Evolutionary conservation across 1,140 invertebrate species (phyloP).

Genomic region (Belonocnema kinseyi): DNA sequence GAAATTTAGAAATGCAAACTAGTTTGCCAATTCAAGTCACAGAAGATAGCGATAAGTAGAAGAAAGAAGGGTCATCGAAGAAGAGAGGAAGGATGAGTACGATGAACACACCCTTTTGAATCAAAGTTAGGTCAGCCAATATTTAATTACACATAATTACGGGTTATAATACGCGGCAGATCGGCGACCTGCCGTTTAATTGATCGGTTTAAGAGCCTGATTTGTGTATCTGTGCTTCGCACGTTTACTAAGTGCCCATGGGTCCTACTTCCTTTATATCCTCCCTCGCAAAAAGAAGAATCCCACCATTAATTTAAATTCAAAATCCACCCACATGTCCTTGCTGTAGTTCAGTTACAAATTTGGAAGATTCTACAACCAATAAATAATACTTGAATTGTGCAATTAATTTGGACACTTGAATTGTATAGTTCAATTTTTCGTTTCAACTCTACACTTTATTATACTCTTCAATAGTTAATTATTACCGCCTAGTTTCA

Average conservation of each 20-base stretch:
- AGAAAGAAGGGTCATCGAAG: background rate
- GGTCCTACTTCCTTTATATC: constrained; percentile 56
- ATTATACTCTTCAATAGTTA: no score
- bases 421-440: no score
- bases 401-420: no score
- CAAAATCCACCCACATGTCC: constrained; percentile 58
- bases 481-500: no score
- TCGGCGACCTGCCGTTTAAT: constrained; percentile 68
- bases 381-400: no score
- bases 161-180: constrained; percentile 65
- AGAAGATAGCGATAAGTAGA: background rate
- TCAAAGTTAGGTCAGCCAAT: constrained; percentile 54
- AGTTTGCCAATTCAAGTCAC: no score
- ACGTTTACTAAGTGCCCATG: constrained; percentile 52
- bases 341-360: constrained; percentile 5
- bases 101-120: constrained; percentile 58
- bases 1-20: no score
- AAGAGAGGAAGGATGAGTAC: constrained; percentile 26
- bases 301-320: constrained; percentile 56
- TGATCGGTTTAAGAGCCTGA: constrained; percentile 67
- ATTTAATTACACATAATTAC: constrained; percentile 71
- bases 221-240: constrained; percentile 65
- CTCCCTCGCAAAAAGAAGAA: constrained; percentile 30
- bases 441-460: no score
- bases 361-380: background rate